A percentile compares a stretch with the other conserved stretches of the same genome.
Evolutionary conservation across 2,888 invertebrate species (phyloP).

Genomic region (Oegoconia quadripuncta): DNA sequence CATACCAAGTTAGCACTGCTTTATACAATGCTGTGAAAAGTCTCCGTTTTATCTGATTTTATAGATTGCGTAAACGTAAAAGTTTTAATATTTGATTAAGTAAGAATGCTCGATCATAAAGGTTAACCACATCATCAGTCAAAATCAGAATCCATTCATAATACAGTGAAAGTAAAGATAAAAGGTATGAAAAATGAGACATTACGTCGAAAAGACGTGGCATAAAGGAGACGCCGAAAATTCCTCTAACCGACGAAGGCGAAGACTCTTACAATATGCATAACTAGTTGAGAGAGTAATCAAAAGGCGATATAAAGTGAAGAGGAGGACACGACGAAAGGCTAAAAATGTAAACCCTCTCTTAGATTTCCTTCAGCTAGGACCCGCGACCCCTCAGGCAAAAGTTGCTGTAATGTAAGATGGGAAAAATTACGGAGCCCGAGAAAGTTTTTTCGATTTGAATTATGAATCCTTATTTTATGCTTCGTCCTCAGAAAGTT

Average conservation of each 20-base stretch:
- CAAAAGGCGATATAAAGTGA: slow-evolving; percentile 78
- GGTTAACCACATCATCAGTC: slow-evolving; percentile 47
- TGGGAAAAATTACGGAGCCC: slow-evolving; percentile 75
- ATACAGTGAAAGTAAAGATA: slow-evolving; percentile 52
- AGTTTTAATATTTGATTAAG: not conserved
- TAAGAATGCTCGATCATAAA: slow-evolving; percentile 21
- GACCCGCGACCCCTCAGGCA: slow-evolving; percentile 66
- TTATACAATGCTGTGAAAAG: slow-evolving; percentile 31
- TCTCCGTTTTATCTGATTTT: slow-evolving; percentile 19
- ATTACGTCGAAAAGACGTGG: slow-evolving; percentile 49
- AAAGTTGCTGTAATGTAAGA: slow-evolving; percentile 74
- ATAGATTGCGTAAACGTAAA: slow-evolving; percentile 7
- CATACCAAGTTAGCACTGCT: slow-evolving; percentile 63
- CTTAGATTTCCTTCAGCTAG: slow-evolving; percentile 69
- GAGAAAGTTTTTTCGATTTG: slow-evolving; percentile 77
- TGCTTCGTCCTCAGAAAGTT: slow-evolving; percentile 65
- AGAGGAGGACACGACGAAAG: slow-evolving; percentile 74
- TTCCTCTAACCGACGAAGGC: slow-evolving; percentile 55
- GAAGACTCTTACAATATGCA: slow-evolving; percentile 74
- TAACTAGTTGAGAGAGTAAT: slow-evolving; percentile 79
- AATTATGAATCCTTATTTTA: slow-evolving; percentile 79
- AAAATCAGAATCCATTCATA: slow-evolving; percentile 58
- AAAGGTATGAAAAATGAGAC: slow-evolving; percentile 63
- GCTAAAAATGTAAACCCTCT: slow-evolving; percentile 77
- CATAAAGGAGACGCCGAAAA: slow-evolving; percentile 60